Conservation (phyloP, 2,113 vertebrate species). For the Tetrax tetrax region DNA sequence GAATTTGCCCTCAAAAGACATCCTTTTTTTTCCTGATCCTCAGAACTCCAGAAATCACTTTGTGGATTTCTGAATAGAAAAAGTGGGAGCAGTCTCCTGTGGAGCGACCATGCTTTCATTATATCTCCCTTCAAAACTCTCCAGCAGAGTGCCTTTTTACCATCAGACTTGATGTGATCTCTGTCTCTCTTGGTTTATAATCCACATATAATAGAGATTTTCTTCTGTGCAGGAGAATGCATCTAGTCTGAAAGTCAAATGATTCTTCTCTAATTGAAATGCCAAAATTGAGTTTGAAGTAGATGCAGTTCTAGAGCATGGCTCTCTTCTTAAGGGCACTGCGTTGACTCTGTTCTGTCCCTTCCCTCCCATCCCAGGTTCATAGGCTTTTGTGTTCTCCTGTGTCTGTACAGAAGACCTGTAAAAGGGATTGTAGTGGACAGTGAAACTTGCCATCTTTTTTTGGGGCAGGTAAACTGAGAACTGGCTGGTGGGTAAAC, state of each 20-base stretch:
- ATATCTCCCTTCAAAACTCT: neutral
- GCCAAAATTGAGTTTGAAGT: neutral
- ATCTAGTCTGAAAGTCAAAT: neutral
- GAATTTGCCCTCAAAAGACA: neutral
- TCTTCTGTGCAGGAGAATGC: neutral
- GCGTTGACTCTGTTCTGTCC: neutral
- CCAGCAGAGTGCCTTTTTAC: neutral
- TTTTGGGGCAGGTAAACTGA: neutral
- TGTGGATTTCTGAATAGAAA: neutral
- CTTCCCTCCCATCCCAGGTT: neutral
- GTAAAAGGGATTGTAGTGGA: neutral
- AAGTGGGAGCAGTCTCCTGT: neutral
- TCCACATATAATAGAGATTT: neutral
- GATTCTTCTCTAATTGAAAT: neutral
- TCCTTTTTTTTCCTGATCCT: neutral
- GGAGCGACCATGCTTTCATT: neutral
- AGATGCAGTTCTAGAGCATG: neutral
- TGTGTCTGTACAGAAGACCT: neutral
- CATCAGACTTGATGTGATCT: neutral
- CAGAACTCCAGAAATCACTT: neutral
- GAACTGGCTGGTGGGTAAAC: neutral
- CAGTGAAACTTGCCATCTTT: neutral
- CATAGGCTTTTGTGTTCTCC: neutral
- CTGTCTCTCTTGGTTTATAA: neutral
- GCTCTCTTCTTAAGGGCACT: neutral